Conservation (phyloP, 2,888 invertebrate genomes). For the Eugnorisma glareosa region DNA sequence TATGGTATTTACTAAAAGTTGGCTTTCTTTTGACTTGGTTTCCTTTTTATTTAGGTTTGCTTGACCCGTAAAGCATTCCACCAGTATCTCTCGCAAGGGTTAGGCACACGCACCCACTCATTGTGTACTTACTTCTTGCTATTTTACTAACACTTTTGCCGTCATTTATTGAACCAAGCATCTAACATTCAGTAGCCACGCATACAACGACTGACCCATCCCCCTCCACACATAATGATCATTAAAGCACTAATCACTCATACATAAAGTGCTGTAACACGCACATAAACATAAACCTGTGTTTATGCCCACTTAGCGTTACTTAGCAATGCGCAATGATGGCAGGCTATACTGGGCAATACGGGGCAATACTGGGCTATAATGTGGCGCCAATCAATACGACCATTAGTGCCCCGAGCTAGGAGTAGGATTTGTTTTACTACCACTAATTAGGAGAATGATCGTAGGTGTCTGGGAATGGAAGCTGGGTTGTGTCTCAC, state of each 20-base stretch:
- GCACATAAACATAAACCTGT: slow-evolving; percentile 40
- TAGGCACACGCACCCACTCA: neutral
- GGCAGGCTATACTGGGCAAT: neutral
- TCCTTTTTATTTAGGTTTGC: neutral
- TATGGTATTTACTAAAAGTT: neutral
- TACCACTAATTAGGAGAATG: slow-evolving; percentile 41
- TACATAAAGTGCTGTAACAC: slow-evolving; percentile 16
- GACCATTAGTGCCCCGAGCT: slow-evolving; percentile 35
- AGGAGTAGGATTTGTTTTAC: slow-evolving; percentile 48
- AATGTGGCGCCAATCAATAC: slow-evolving; percentile 52
- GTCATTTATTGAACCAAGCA: neutral
- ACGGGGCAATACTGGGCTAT: neutral
- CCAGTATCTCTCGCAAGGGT: neutral
- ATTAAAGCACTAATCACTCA: slow-evolving; percentile 27
- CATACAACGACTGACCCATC: neutral
- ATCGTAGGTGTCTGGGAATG: slow-evolving; percentile 30
- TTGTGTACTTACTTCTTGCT: neutral
- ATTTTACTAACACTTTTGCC: too few species aligned
- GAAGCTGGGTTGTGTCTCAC: neutral
- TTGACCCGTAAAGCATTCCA: neutral
- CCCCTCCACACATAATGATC: neutral
- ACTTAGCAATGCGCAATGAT: slow-evolving; percentile 46
- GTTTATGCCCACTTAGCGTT: slow-evolving; percentile 30
- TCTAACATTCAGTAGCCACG: neutral
- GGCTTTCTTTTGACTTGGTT: neutral